Evolutionary conservation across 2,888 invertebrate genomes (phyloP), one percentile per base, ranked within the genome.

Genomic region (Drosophila ezoana): DNA sequence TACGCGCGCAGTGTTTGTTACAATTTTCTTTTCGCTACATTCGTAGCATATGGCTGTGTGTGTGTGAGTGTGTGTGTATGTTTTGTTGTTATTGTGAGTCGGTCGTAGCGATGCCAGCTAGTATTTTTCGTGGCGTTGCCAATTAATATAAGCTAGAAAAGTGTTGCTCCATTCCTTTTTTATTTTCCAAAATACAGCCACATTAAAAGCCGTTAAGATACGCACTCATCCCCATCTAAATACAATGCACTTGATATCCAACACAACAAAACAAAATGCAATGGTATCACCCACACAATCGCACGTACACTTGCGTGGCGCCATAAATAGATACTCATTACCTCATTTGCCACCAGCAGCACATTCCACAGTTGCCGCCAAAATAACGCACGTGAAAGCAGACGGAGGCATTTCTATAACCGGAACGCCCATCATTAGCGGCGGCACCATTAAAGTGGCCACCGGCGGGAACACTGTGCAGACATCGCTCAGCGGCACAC

Each of bases 351-450:
- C 67, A 72, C 59, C 87, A 81, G 73, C 86, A 83, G 81, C 78
- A 61, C 72, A 81, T 65, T 76, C 79, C 64, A 89, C 93, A 87
- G 93, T 93, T 79, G 91, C 93, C 72, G 93, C 91, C 66, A 93
- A 94, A 91, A 92, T 94, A 61, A 92, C 93, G 5, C 91, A 93
- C 69, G 92, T 93, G 16, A 93, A 94, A 77, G 90, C 93, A 44
- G 91, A 92, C n/a, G 76, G 77, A 28, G 76, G 81, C 3, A 84
- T 78, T 57, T 78, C 80, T 33, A 75, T 76, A 45, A 73, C 77
- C 5, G 81, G 86, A 28, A 76, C 76, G 37, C 72, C 69, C 13
- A 79, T 86, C 9, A 63, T 88, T 14, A 84, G 84, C 28, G 87
- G 86, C 2, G 81, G 81, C 37, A 84, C 90, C 20, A 90, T 91